A percentile compares a stretch with the other conserved stretches of the same genome.
These are phyloP conservation scores for Drosophila pseudoananassae DNA, from an alignment of 1,140 invertebrate genomes.

Conservation along the genomic window DNA sequence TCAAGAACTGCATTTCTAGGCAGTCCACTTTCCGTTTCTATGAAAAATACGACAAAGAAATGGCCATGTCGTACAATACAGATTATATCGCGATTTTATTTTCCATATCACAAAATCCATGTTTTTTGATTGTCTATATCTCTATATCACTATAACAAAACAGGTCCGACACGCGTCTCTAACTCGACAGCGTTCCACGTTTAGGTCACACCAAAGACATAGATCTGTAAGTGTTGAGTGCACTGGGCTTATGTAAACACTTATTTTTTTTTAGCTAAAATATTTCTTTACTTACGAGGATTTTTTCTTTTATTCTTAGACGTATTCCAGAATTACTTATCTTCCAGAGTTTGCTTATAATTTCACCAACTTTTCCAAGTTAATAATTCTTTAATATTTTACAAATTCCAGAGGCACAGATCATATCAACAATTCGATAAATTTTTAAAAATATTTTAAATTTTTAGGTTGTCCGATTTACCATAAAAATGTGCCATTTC, in stretches of 20 bases:
- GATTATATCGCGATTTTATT: slow-evolving; percentile 27
- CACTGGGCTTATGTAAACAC: slow-evolving; percentile 74
- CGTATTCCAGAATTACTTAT: slow-evolving; percentile 12
- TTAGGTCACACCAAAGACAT: slow-evolving; percentile 89
- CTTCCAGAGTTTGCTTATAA: slow-evolving; percentile 2
- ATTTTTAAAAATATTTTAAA: background rate
- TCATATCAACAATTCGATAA: background rate
- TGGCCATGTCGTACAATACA: slow-evolving; percentile 14
- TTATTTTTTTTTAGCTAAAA: slow-evolving; percentile 57
- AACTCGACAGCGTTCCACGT: slow-evolving; percentile 88
- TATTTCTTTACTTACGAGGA: slow-evolving; percentile 39
- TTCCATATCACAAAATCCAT: slow-evolving; percentile 51
- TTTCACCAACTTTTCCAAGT: slow-evolving; percentile 19
- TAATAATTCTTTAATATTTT: background rate
- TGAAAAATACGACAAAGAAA: background rate
- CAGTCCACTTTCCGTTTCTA: background rate
- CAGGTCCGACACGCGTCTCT: slow-evolving; percentile 90
- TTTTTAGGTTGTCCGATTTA: background rate
- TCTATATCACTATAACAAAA: slow-evolving; percentile 64
- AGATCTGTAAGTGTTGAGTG: slow-evolving; percentile 88
- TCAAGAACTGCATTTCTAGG: background rate
- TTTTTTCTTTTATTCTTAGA: slow-evolving; percentile 31
- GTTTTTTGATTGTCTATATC: slow-evolving; percentile 76
- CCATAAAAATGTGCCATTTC: background rate
- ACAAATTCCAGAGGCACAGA: background rate